A percentile compares a stretch with the other conserved stretches of the same genome.
Conservation (phyloP, 2,113 vertebrate species). For the Gobiocypris rarus region DNA sequence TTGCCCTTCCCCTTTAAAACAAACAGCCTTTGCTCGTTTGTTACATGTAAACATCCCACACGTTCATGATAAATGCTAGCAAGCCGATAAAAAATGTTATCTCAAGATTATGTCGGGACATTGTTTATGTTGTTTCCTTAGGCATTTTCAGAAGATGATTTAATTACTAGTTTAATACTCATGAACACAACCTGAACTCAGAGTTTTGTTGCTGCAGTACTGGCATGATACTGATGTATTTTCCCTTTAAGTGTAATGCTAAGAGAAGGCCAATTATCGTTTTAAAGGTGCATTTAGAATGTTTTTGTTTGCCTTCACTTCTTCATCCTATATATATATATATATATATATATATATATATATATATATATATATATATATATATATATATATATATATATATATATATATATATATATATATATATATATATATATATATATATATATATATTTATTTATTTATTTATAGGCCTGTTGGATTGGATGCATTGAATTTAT, state of each 20-base stretch:
- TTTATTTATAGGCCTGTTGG: no score
- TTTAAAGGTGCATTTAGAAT: neutral
- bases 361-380: no score
- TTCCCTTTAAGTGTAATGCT: neutral
- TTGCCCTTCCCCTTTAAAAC: neutral
- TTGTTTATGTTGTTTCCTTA: neutral
- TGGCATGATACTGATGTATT: neutral
- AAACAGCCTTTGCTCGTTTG: neutral
- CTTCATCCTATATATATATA: no score
- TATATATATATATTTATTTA: no score
- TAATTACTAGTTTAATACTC: neutral
- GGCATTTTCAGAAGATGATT: neutral
- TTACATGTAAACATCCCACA: neutral
- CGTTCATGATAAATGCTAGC: conserved; percentile 1
- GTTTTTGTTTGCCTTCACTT: neutral
- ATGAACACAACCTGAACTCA: neutral
- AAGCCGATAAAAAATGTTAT: neutral
- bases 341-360: no score
- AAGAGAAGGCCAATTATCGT: neutral
- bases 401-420: no score
- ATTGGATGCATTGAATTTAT: neutral
- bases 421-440: no score
- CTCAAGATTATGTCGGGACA: neutral
- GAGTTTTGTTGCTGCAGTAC: neutral
- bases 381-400: no score